Evolutionary conservation across 2,113 vertebrate species (phyloP).

Genomic region (Alaudala cheleensis): DNA sequence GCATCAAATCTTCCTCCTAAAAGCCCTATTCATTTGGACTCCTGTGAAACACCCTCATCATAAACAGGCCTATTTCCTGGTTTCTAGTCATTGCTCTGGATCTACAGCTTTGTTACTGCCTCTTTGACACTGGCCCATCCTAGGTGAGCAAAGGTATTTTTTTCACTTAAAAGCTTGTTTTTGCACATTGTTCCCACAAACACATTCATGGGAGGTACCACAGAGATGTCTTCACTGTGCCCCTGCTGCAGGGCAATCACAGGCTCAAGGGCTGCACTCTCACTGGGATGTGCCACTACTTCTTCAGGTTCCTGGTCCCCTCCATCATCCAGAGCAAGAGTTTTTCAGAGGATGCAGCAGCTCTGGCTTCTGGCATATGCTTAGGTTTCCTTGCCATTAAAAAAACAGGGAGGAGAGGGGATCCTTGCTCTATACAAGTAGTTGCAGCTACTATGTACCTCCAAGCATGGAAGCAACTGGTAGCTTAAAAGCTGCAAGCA

Average conservation of each 20-base stretch:
- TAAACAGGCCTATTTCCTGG: fast-evolving
- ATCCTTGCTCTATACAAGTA: not conserved
- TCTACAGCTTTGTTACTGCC: not conserved
- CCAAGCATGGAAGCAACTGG: not conserved
- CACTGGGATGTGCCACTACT: not conserved
- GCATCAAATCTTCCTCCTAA: not conserved
- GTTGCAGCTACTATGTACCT: not conserved
- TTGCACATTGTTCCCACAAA: not conserved
- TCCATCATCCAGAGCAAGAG: not conserved
- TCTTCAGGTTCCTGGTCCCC: not conserved
- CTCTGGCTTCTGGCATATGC: not conserved
- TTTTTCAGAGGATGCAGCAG: not conserved
- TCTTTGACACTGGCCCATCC: not conserved
- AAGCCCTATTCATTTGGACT: not conserved
- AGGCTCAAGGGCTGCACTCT: not conserved
- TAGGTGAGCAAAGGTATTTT: not conserved
- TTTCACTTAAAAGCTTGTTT: not conserved
- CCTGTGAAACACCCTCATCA: not conserved
- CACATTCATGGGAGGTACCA: not conserved
- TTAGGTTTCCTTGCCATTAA: not conserved
- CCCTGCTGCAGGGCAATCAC: not conserved
- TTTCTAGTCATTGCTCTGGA: not conserved
- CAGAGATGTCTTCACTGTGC: not conserved
- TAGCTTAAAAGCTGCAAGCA: not conserved
- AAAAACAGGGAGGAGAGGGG: not conserved